Evolutionary conservation across 2,888 invertebrate species (phyloP), one percentile per base, ranked within the genome.

Genomic region (Volucella bombylans): DNA sequence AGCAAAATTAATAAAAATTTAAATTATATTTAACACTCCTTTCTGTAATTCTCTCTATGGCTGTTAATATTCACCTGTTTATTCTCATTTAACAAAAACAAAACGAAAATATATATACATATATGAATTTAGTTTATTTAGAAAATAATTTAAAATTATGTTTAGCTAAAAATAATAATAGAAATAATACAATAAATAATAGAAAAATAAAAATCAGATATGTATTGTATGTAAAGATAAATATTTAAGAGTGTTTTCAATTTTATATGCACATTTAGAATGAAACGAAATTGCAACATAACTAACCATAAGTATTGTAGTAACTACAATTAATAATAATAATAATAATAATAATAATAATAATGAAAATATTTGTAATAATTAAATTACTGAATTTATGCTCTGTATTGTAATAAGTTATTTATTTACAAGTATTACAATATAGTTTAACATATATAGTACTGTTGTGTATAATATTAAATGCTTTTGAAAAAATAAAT

Each of bases 201-300:
- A 14, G 4, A 49, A 23, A 41, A 15, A 49, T 38, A 52, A 41
- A 41, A 14, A n/a, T 14, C 54, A 12, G 43, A 68, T 69, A 83
- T 76, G 62, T 76, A 85, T 71, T 76, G 62, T 76, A 85, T 71
- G 71, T 67, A 83, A 74, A 54, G 15, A 77, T 14, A 69, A 41
- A 38, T 62, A 71, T 76, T 76, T 64, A 81, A 81, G 76, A 85
- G 81, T 81, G 85, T 85, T 85, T 85, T 85, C 85, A 85, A 85
- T 85, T 85, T 85, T 85, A 85, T 85, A 85, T 85, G 85, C 85
- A 85, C 85, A 85, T 64, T 74, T 85, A 85, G 81, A 85, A 83
- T 49, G 23, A 79, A 76, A 80, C 65, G 74, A 83, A 85, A 72
- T 77, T 72, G 76, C 85, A 85, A 85, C 62, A 83, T 80, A 72